Evolutionary conservation across 1,140 invertebrate species (phyloP), one percentile per base, ranked within the genome.

Genomic region (Lasioglossum baleicum): DNA sequence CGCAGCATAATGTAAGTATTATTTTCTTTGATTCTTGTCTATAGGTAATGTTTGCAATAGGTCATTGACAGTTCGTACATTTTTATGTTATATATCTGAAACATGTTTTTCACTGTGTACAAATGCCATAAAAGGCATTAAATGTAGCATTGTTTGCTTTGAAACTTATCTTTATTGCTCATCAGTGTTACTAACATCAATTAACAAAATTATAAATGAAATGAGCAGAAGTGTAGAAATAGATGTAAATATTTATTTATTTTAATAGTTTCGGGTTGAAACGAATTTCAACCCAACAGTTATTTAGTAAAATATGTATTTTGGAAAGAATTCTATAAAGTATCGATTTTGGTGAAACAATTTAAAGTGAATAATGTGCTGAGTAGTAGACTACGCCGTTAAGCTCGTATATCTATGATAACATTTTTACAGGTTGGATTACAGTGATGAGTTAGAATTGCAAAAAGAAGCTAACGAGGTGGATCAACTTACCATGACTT

Each of bases 401-500:
- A 13, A 60, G 60, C 48, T 42, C 35, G 11, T 31, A 64, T 58
- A 26, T 42, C 35, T 40, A 71, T 15, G 48, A 71, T 48, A 65
- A 65, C 35, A 7, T 61, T 67, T 35, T 71, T 61, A 61, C 60
- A 92, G 91, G 88, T 88, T 85, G 85, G 85, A 71, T 75, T 83
- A 67, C 64, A 79, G 83, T 42, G 69, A 91, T 89, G 90, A 90
- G 76, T 80, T 89, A 82, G 75, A 89, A 82, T 85, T 90, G 76
- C 58, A 78, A 83, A 69, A 89, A 60, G 80, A 87, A 68, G 71
- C 63, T 42, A 83, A 90, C 71, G 87, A 84, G 70, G 85, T 83
- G 56, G 86, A 90, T 81, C 79, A 90, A 66, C 88, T 89, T 72
- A 83, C 85, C 67, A 94, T 94, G 93, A 93, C 93, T 65, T 93